Percentiles rank a stretch among this genome's conserved stretches.
phyloP scores from a whole-genome alignment of 2,888 invertebrate species.

The Eumacrocentrus americanus region DNA sequence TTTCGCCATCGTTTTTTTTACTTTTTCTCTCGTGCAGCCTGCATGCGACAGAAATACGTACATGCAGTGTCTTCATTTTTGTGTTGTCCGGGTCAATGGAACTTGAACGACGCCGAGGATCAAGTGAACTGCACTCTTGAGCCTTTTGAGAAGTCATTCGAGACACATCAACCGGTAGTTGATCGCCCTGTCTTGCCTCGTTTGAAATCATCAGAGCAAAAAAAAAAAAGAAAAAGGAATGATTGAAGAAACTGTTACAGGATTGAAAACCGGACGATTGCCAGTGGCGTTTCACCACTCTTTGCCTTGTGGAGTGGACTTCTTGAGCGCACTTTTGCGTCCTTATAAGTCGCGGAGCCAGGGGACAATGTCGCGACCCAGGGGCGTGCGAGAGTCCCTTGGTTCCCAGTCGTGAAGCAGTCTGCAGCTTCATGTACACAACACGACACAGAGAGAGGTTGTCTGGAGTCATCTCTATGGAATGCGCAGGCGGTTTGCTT shows the following conservation, averaged over 20 bases:
- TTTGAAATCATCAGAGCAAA: background rate
- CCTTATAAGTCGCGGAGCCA: conserved; percentile 49
- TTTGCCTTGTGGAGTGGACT: background rate
- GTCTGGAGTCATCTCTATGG: conserved; percentile 52
- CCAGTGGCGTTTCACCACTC: background rate
- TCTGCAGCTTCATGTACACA: background rate
- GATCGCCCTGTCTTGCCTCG: background rate
- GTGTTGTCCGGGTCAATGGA: conserved; percentile 30
- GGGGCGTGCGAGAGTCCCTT: conserved; percentile 13
- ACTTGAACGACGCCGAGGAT: conserved; percentile 29
- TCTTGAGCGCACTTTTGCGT: conserved; percentile 41
- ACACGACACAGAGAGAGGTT: conserved; percentile 19
- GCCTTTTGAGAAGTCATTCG: background rate
- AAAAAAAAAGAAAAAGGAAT: background rate
- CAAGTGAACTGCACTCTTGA: conserved; percentile 17
- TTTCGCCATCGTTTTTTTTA: background rate
- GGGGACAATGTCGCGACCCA: conserved; percentile 8
- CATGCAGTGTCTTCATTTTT: conserved; percentile 16
- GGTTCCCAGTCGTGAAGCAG: conserved; percentile 6
- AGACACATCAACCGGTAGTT: conserved; percentile 8
- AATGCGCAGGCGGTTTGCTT: conserved; percentile 51
- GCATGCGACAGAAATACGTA: conserved; percentile 8
- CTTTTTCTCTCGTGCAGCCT: background rate
- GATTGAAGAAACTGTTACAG: conserved; percentile 16
- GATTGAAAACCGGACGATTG: conserved; percentile 16